Evolutionary conservation across 2,113 vertebrate genomes (phyloP).

Genomic region (Poeciliopsis turrubarensis): DNA sequence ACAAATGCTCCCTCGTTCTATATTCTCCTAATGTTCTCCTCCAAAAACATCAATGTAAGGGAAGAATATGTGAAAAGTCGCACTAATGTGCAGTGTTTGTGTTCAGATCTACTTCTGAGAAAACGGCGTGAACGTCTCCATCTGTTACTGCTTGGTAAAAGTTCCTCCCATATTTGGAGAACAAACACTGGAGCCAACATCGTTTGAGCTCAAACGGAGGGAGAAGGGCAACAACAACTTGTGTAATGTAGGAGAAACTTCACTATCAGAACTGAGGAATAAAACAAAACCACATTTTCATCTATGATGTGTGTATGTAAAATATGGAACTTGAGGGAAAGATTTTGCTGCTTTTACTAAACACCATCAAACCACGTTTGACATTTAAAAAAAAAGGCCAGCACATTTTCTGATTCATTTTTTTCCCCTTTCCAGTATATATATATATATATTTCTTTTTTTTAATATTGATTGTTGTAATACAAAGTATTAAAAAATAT

Average conservation of each 20-base stretch:
- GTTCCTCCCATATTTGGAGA: constrained; percentile 8
- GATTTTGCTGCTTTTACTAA: neutral
- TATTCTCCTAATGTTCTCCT: no score
- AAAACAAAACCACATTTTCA: neutral
- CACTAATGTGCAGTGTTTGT: neutral
- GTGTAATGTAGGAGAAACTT: neutral
- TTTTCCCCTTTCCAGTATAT: no score
- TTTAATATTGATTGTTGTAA: no score
- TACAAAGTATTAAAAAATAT: no score
- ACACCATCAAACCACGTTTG: neutral
- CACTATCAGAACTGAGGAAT: neutral
- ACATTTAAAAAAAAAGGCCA: neutral
- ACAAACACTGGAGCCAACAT: constrained; percentile 11
- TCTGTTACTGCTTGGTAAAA: neutral
- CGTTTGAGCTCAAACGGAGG: neutral
- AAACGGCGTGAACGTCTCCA: constrained; percentile 1
- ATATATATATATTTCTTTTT: no score
- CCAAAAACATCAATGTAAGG: no score
- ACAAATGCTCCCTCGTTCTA: no score
- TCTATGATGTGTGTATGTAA: neutral
- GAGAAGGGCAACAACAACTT: constrained; percentile 5
- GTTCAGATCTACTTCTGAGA: neutral
- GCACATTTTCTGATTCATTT: no score
- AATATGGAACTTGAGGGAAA: neutral
- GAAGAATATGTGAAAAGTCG: neutral